Conservation (phyloP, 2,888 invertebrate species). For the Brenthis daphne region DNA sequence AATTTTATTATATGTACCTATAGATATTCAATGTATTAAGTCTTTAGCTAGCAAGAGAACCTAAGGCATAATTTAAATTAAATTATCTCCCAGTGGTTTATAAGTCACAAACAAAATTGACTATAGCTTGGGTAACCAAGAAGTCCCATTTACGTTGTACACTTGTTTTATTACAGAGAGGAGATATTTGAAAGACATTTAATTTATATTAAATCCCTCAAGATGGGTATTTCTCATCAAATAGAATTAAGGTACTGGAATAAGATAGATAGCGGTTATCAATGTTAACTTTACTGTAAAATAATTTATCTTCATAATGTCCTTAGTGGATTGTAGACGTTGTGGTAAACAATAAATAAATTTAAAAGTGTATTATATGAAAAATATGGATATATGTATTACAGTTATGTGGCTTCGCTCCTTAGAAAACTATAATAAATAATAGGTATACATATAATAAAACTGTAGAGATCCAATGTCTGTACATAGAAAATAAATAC, state of each 20-base stretch:
- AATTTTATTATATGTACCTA: too few species aligned
- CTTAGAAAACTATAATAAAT: too few species aligned
- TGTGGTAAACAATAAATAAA: too few species aligned
- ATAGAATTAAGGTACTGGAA: slow-evolving; percentile 20
- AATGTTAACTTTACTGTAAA: neutral
- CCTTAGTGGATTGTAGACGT: neutral
- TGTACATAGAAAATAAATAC: too few species aligned
- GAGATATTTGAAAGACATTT: slow-evolving; percentile 33
- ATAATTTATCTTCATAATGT: neutral
- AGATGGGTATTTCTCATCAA: slow-evolving; percentile 29
- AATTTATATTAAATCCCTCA: slow-evolving; percentile 34
- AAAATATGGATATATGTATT: too few species aligned
- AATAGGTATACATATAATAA: too few species aligned
- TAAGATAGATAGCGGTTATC: slow-evolving; percentile 9
- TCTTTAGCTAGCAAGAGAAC: neutral
- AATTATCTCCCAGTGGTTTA: slow-evolving; percentile 11
- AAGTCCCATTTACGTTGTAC: slow-evolving; percentile 24
- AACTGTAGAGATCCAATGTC: too few species aligned
- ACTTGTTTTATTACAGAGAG: slow-evolving; percentile 27
- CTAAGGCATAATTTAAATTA: slow-evolving; percentile 9
- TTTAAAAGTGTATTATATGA: too few species aligned
- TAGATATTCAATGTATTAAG: neutral
- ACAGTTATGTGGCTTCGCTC: too few species aligned
- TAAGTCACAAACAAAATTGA: slow-evolving; percentile 19
- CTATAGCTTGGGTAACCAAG: slow-evolving; percentile 20